phyloP scores from a whole-genome alignment of 2,797 vertebrate genomes.

The Bradypodion ventrale region DNA sequence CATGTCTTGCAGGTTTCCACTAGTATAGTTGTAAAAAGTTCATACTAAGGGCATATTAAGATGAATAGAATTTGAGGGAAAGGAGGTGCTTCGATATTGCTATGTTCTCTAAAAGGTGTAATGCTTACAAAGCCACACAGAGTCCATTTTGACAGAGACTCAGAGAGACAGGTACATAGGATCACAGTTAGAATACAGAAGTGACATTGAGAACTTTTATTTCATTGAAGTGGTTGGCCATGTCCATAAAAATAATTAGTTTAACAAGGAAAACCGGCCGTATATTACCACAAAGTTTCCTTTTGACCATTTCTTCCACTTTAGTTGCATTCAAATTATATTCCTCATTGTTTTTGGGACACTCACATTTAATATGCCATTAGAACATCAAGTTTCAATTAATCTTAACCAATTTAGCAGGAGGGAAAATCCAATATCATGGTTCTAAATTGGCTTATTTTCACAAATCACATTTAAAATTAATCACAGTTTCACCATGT shows the following conservation, averaged over 20 bases:
- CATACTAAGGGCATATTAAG: background rate
- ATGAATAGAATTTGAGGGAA: background rate
- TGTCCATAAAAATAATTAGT: too few relatives aligned
- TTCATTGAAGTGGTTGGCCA: background rate
- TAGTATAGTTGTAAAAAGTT: background rate
- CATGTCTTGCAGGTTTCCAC: background rate
- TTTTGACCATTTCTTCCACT: too few relatives aligned
- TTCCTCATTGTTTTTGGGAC: background rate
- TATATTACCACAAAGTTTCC: too few relatives aligned
- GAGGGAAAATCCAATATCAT: background rate
- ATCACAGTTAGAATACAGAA: too few relatives aligned
- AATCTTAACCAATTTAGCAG: background rate
- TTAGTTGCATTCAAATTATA: background rate
- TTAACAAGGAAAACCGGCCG: background rate
- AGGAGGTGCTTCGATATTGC: background rate
- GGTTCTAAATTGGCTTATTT: background rate
- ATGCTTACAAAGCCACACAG: too few relatives aligned
- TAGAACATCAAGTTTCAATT: background rate
- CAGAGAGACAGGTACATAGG: too few relatives aligned
- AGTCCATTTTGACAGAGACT: background rate
- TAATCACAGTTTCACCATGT: background rate
- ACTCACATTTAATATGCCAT: background rate
- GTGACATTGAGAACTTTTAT: background rate
- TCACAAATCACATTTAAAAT: background rate
- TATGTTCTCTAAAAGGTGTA: background rate